phyloP scores from a whole-genome alignment of 1,140 invertebrate species.

The Hyphantria cunea region DNA sequence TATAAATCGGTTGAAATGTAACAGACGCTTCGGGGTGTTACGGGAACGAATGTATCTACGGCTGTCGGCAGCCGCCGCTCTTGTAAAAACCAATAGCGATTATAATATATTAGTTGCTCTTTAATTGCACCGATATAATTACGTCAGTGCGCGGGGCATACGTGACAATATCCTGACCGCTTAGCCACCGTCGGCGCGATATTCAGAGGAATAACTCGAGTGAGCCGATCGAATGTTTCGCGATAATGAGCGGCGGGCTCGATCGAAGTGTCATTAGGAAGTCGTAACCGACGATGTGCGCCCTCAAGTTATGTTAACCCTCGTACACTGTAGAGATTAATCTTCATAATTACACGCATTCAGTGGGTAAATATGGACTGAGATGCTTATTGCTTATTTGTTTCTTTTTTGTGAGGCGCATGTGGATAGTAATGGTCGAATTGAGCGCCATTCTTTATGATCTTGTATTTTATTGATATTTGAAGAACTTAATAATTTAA shows the following conservation, averaged over 20 bases:
- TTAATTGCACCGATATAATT: constrained; percentile 80
- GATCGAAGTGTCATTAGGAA: constrained; percentile 80
- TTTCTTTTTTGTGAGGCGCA: constrained; percentile 9
- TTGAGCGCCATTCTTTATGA: constrained; percentile 12
- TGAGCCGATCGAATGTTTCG: constrained; percentile 75
- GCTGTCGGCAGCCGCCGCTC: constrained; percentile 57
- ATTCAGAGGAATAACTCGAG: constrained; percentile 77
- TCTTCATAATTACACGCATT: constrained; percentile 53
- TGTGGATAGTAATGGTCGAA: constrained; percentile 21
- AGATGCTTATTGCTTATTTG: constrained; percentile 31
- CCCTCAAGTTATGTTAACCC: constrained; percentile 67
- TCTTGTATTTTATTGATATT: constrained; percentile 5
- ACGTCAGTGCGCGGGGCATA: constrained; percentile 63
- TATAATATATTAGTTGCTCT: constrained; percentile 80
- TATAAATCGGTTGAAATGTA: constrained; percentile 39
- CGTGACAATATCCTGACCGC: constrained; percentile 76
- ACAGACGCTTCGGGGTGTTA: constrained; percentile 56
- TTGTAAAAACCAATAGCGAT: constrained; percentile 74
- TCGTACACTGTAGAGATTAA: constrained; percentile 54
- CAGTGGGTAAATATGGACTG: constrained; percentile 23
- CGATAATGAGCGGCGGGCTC: constrained; percentile 73
- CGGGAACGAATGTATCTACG: constrained; percentile 48
- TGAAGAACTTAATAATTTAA: constrained; percentile 13
- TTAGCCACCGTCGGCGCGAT: constrained; percentile 66
- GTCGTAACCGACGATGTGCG: constrained; percentile 69